These are phyloP conservation scores for Trichonephila clavata DNA, from an alignment of 1,140 invertebrate genomes.

Conservation along the genomic window DNA sequence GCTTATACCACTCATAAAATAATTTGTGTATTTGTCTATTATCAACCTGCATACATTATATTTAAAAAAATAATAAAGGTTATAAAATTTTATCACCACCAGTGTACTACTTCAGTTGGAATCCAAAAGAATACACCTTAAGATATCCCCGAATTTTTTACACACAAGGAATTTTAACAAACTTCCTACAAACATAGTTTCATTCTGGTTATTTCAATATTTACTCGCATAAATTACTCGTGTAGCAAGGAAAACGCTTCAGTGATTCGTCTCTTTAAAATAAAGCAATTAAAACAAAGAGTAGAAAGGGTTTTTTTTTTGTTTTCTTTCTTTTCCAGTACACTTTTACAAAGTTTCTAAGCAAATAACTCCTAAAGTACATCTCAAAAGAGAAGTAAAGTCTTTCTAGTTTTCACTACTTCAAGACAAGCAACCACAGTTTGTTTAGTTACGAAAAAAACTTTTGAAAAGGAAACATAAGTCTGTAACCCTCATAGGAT, in stretches of 20 bases:
- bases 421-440: background rate
- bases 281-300: background rate
- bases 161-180: no score
- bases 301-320: background rate
- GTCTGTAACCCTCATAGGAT: background rate
- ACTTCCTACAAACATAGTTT: no score
- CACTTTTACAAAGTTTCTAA: background rate
- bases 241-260: background rate
- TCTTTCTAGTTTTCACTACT: background rate
- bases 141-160: no score
- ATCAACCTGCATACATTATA: no score
- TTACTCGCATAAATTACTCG: no score
- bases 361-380: background rate
- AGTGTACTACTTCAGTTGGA: no score
- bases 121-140: no score
- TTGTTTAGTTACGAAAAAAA: background rate
- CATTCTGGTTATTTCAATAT: no score
- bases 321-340: background rate
- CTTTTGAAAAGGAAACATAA: slow-evolving; percentile 17
- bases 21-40: no score
- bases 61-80: no score
- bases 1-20: no score
- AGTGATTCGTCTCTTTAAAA: background rate
- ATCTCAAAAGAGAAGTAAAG: background rate
- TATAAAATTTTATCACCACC: no score